These are phyloP conservation scores for Spheniscus mendiculus DNA, from an alignment of 2,113 vertebrate genomes.

Conservation along the genomic window DNA sequence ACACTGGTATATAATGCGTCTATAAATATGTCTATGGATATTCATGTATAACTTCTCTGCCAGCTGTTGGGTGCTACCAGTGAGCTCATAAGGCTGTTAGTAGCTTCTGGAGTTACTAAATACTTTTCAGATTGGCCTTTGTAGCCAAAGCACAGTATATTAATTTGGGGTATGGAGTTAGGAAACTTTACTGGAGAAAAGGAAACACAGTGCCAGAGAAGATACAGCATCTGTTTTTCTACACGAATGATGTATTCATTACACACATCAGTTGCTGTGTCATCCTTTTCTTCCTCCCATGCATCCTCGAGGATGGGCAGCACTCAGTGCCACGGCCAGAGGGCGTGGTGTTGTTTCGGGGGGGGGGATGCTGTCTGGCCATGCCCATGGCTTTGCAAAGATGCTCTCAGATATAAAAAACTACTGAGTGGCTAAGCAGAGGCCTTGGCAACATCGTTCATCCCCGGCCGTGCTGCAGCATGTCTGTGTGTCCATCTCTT, in stretches of 20 bases:
- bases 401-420: background rate
- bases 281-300: background rate
- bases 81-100: background rate
- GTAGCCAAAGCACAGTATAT: background rate
- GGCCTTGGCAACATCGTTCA: background rate
- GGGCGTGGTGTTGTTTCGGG: accelerated
- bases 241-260: accelerated
- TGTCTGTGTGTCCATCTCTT: background rate
- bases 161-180: background rate
- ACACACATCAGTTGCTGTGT: background rate
- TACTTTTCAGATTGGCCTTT: background rate
- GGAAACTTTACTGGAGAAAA: background rate
- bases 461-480: background rate
- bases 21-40: background rate
- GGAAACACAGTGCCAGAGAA: accelerated
- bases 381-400: background rate
- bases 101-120: background rate
- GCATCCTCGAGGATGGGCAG: background rate
- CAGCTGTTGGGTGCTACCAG: background rate
- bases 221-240: background rate
- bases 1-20: accelerated
- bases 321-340: background rate
- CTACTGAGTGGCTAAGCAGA: background rate
- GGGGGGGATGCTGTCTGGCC: background rate
- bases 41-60: background rate